Base-by-base conservation (phyloP, 2,113 vertebrate species). In the Cebus imitator region DNA sequence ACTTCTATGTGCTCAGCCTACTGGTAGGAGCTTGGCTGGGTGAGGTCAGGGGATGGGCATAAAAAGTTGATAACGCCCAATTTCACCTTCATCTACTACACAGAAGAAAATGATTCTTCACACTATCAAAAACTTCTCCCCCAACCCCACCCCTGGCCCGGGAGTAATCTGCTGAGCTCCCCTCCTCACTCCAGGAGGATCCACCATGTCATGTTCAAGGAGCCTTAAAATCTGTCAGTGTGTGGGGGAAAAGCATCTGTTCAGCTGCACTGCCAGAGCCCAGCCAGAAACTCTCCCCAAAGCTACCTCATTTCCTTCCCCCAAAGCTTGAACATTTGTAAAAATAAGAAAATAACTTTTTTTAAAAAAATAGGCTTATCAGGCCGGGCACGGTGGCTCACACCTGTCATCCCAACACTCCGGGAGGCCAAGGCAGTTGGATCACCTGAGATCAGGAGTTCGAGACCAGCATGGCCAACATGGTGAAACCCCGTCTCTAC, bases 151-250 rank as follows among this genome's bases (percentile, higher is more conserved):
- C 21, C 25, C 8, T 10, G 0, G 21, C 43, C 64, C 12, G 16
- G 57, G 27, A 52, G 43, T 35, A 58, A 70, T 27, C 35, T 32
- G 1, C 40, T 12, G 18, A 48, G 43, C 21, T 58, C 43, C 8
- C 4, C 21, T 57, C 25, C 20, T 9, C 10, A 13, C 58, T 76
- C 37, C 3, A 18, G 76, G 43, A 88, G 43, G 13, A 8, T 27
- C 70, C 14, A 37, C 0, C 17, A 1, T 3, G 17, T 40, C 70
- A 40, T 0, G 1, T 9, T 8, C 5, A 30, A 66, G n/a, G n/a
- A 64, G 11, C 37, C 23, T 23, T 8, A 18, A 58, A 50, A n/a
- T 32, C 52, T 4, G 0, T n/a, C 35, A 0, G 30, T 2, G 3
- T 2, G 7, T 3, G 2, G 16, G 8, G 57, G 57, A 40, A 30